A percentile compares a stretch with the other conserved stretches of the same genome.
Evolutionary conservation across 2,113 vertebrate genomes (phyloP).

Genomic region (Petroica traversi): DNA sequence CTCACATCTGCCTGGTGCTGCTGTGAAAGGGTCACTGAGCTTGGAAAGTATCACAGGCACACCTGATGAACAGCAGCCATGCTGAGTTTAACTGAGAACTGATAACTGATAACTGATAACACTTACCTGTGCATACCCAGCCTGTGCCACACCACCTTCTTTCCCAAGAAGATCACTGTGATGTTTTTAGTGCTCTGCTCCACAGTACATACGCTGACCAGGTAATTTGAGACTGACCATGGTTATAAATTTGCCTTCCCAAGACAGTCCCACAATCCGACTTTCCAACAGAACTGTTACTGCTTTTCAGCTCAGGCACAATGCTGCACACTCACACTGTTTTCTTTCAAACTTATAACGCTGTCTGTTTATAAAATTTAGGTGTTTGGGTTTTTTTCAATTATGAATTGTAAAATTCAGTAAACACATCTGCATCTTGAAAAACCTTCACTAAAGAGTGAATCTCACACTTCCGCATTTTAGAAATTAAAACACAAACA

Average conservation of each 20-base stretch:
- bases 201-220: not conserved
- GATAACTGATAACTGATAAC: not conserved
- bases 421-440: not conserved
- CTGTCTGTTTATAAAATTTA: not conserved
- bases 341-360: not conserved
- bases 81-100: not conserved
- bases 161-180: not conserved
- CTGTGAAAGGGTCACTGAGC: not conserved
- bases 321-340: not conserved
- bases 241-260: not conserved
- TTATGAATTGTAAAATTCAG: not conserved
- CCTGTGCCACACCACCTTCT: not conserved
- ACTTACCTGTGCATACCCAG: not conserved
- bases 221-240: not conserved
- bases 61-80: accelerated
- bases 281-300: not conserved
- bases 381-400: accelerated
- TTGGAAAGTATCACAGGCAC: not conserved
- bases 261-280: not conserved
- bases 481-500: not conserved
- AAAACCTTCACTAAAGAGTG: not conserved
- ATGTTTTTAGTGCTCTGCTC: not conserved
- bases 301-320: not conserved
- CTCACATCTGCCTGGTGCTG: not conserved
- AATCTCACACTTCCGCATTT: not conserved